These are phyloP conservation scores for Poecilia picta DNA, from an alignment of 2,797 vertebrate genomes.

Conservation along the genomic window DNA sequence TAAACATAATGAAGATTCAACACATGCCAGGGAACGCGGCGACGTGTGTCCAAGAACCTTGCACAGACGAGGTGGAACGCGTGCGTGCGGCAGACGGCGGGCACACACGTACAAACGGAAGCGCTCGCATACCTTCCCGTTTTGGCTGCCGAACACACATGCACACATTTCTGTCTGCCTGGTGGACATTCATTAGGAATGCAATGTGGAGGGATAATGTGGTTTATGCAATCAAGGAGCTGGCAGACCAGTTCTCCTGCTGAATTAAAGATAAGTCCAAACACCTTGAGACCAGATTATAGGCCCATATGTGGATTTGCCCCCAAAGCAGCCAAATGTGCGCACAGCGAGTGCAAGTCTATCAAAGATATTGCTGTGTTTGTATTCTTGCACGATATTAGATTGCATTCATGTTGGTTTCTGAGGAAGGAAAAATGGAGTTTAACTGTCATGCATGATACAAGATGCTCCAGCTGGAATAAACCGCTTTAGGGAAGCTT, in stretches of 20 bases:
- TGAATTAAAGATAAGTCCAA: constrained; percentile 79
- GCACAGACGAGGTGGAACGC: constrained; percentile 14
- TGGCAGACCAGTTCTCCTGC: constrained; percentile 61
- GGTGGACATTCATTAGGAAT: constrained; percentile 74
- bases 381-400: constrained; percentile 24
- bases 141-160: constrained; percentile 6
- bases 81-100: constrained; percentile 18
- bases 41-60: constrained; percentile 50
- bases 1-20: constrained; percentile 76
- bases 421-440: background rate
- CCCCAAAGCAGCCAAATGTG: constrained; percentile 43
- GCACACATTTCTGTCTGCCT: constrained; percentile 52
- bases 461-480: constrained; percentile 8
- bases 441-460: constrained; percentile 6
- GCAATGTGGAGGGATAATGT: constrained; percentile 68
- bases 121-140: constrained; percentile 10
- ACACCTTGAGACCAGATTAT: constrained; percentile 77
- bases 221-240: constrained; percentile 75
- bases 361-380: constrained; percentile 20
- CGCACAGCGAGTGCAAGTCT: constrained; percentile 9
- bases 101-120: constrained; percentile 23
- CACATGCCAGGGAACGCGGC: constrained; percentile 37
- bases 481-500: constrained; percentile 4
- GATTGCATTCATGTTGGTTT: constrained; percentile 31
- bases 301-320: constrained; percentile 65